These are phyloP conservation scores for Perizoma flavofasciatum DNA, from an alignment of 2,888 invertebrate species.

Conservation along the genomic window DNA sequence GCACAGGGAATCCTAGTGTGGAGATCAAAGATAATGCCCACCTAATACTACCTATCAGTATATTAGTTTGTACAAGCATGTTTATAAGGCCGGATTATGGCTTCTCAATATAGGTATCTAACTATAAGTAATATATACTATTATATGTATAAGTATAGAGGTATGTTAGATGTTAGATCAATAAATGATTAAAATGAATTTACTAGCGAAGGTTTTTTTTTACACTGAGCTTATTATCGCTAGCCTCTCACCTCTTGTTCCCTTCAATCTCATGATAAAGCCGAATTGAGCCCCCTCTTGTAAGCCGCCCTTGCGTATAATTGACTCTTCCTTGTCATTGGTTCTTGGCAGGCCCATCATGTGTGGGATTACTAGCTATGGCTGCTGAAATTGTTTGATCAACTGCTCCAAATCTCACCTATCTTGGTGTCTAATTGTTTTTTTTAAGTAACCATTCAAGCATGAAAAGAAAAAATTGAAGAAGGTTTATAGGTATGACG, in stretches of 20 bases:
- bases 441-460: not conserved
- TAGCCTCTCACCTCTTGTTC: slow-evolving; percentile 40
- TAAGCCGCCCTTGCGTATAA: slow-evolving; percentile 80
- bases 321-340: slow-evolving; percentile 82
- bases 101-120: too few relatives aligned
- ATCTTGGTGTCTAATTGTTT: not conserved
- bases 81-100: too few relatives aligned
- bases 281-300: slow-evolving; percentile 77
- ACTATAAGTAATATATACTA: too few relatives aligned
- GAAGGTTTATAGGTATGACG: too few relatives aligned
- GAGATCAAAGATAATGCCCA: too few relatives aligned
- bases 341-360: slow-evolving; percentile 51
- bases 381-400: slow-evolving; percentile 24
- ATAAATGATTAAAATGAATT: too few relatives aligned
- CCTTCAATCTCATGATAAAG: slow-evolving; percentile 66
- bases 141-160: too few relatives aligned
- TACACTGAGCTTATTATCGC: slow-evolving; percentile 18
- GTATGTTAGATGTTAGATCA: too few relatives aligned
- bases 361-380: slow-evolving; percentile 28
- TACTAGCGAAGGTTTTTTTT: too few relatives aligned
- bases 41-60: too few relatives aligned
- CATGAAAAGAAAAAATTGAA: not conserved
- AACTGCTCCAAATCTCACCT: slow-evolving; percentile 10
- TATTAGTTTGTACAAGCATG: too few relatives aligned
- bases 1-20: too few relatives aligned